Base-by-base conservation (phyloP, 1,140 invertebrate genomes). In the Periplaneta americana region DNA sequence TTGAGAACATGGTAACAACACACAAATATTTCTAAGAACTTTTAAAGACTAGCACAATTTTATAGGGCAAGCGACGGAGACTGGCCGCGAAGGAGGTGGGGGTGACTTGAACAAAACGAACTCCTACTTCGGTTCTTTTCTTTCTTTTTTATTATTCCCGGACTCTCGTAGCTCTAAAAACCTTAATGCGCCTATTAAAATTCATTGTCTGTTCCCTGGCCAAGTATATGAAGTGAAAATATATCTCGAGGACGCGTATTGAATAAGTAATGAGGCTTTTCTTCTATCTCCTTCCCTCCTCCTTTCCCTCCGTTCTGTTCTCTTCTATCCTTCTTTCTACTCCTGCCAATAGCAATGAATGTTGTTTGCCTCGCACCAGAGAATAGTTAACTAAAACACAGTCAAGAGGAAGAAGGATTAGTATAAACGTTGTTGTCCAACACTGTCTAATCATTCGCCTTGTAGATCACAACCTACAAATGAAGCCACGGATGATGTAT, bases 181-280 rank as follows among this genome's bases (percentile, higher is more conserved):
- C 78, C 33, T 57, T 79, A 79, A 79, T 79, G 78, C 28, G 39
- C 36, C 78, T 79, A 79, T 79, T 79, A 79, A 79, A 79, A 79
- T 79, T 79, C 78, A 79, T 79, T 79, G 78, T 79, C 78, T 79
- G 78, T 79, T 33, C 34, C 78, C 22, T 33, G 78, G 32, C 31
- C 78, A 79, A 79, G 35, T 39, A 37, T 79, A 79, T 79, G 78
- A 79, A 79, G 78, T 79, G 78, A 79, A 79, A 79, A 79, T 79
- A 79, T 33, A 79, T 79, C 78, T 79, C 39, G 32, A 34, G 11
- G 39, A 79, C 78, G 78, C 35, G 78, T 33, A 36, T 31, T 79
- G 78, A 79, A 79, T 79, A 79, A 79, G 36, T 79, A 39, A 79
- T 79, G 31, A 36, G 31, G 35, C 35, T 22, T 22, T 34, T 33